phyloP scores from a whole-genome alignment of 2,113 vertebrate genomes.

The Pterocles gutturalis region DNA sequence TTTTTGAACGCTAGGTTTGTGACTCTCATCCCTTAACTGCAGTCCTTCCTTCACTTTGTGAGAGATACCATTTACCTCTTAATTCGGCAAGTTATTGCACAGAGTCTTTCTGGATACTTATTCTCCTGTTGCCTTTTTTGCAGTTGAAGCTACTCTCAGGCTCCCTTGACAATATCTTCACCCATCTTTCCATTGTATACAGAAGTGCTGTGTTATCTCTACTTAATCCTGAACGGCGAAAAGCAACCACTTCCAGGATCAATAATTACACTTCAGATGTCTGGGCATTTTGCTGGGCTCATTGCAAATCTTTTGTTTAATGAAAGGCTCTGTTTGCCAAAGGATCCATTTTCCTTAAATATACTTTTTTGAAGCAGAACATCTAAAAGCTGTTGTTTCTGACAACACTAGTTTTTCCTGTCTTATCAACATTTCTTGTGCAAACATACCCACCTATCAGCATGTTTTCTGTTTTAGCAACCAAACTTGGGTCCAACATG shows the following conservation, averaged over 20 bases:
- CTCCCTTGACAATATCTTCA: neutral
- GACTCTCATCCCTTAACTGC: neutral
- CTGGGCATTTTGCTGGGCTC: neutral
- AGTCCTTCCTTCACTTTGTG: neutral
- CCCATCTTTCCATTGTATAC: neutral
- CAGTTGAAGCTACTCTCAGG: neutral
- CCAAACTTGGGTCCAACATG: neutral
- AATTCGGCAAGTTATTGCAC: neutral
- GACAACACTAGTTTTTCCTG: neutral
- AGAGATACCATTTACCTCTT: neutral
- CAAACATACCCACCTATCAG: neutral
- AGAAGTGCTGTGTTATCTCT: neutral
- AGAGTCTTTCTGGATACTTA: neutral
- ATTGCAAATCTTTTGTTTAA: neutral
- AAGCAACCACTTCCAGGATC: neutral
- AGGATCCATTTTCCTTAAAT: neutral
- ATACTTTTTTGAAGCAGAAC: neutral
- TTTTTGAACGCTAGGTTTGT: constrained; percentile 1
- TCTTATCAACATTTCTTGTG: constrained; percentile 34
- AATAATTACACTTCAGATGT: neutral
- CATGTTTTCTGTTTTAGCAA: neutral
- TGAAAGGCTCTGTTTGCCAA: neutral
- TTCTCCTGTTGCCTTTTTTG: neutral
- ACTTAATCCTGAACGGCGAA: neutral
- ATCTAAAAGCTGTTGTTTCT: neutral